A percentile compares a stretch with the other conserved stretches of the same genome.
Evolutionary conservation across 2,888 invertebrate species (phyloP).

Genomic region (Mechanitis messenoides): DNA sequence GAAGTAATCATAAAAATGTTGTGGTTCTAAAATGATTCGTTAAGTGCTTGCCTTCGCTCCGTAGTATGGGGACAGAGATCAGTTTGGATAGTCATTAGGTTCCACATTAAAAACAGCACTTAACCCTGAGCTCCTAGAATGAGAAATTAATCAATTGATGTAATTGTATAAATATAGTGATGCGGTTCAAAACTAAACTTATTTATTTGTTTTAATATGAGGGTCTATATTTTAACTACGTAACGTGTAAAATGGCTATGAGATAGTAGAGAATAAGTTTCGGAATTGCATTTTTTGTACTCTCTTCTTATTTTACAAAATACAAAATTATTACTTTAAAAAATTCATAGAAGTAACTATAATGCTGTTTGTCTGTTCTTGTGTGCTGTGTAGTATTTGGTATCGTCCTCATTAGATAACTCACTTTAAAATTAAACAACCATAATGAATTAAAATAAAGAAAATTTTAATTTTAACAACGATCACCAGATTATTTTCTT

Average conservation of each 20-base stretch:
- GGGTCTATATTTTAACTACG: no score
- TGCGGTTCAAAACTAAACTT: no score
- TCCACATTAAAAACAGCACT: constrained; percentile 53
- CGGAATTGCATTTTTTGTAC: no score
- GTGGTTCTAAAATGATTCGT: background rate
- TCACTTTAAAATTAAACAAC: constrained; percentile 35
- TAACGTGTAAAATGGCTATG: no score
- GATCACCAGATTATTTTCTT: no score
- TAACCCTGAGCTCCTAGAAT: constrained; percentile 52
- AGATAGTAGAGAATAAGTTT: no score
- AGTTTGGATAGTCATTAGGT: constrained; percentile 50
- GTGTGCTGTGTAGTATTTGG: constrained; percentile 52
- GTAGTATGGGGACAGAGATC: constrained; percentile 33
- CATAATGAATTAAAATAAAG: background rate
- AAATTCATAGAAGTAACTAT: constrained; percentile 50
- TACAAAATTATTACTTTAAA: no score
- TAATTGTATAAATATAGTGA: no score
- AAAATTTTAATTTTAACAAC: no score
- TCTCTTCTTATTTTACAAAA: constrained; percentile 3
- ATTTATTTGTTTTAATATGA: no score
- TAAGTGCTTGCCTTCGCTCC: constrained; percentile 49
- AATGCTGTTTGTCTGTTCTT: constrained; percentile 36
- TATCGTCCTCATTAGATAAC: constrained; percentile 42
- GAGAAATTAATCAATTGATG: constrained; percentile 21
- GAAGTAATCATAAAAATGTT: background rate